Evolutionary conservation across 2,797 vertebrate genomes (phyloP).

Genomic region (Sandelia bainsii): DNA sequence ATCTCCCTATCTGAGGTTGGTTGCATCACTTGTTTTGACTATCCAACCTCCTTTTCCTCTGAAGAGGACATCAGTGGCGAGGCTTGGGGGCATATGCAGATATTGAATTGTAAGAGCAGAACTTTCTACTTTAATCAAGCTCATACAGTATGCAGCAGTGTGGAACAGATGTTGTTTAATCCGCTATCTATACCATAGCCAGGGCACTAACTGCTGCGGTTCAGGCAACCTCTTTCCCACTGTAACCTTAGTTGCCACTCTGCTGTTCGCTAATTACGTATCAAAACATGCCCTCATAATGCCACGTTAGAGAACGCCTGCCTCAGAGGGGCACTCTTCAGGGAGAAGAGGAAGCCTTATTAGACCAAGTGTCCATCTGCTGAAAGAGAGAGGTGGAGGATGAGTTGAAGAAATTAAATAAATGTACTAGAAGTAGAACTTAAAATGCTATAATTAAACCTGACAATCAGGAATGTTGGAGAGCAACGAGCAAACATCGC

Average conservation of each 20-base stretch:
- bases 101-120: conserved; percentile 37
- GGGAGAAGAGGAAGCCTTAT: conserved; percentile 61
- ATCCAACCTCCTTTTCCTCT: conserved; percentile 35
- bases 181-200: conserved; percentile 49
- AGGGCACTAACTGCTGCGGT: conserved; percentile 58
- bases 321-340: conserved; percentile 39
- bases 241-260: conserved; percentile 46
- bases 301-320: conserved; percentile 36
- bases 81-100: conserved; percentile 18
- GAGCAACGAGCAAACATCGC: conserved; percentile 61
- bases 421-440: conserved; percentile 50
- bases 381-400: conserved; percentile 43
- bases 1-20: conserved; percentile 68
- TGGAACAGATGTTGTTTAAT: conserved; percentile 71
- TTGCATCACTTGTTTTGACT: conserved; percentile 80
- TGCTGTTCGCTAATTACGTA: conserved; percentile 69
- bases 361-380: conserved; percentile 69
- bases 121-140: conserved; percentile 59
- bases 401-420: conserved; percentile 56
- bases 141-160: conserved; percentile 25
- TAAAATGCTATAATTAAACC: conserved; percentile 73
- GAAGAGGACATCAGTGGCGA: conserved; percentile 9
- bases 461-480: conserved; percentile 79
- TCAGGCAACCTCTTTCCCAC: conserved; percentile 39
- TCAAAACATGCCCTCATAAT: conserved; percentile 58